Evolutionary conservation across 2,888 invertebrate genomes (phyloP).

Genomic region (Rhogogaster chlorosoma): DNA sequence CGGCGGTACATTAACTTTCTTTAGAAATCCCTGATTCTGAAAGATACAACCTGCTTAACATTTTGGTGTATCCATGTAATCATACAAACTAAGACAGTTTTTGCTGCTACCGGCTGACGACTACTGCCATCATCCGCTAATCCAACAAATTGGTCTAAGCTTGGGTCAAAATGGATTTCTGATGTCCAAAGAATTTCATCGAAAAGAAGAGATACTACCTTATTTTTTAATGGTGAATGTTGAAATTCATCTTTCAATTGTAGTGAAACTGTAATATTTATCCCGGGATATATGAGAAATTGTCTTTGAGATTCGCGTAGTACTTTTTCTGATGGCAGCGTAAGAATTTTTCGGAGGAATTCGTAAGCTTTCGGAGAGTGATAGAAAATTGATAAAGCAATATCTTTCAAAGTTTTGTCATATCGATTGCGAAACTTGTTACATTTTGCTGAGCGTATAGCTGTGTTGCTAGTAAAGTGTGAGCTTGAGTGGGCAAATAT

Average conservation of each 20-base stretch:
- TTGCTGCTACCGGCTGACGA: no score
- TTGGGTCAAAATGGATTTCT: no score
- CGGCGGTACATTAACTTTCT: neutral
- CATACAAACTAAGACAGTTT: no score
- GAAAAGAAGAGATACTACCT: slow-evolving; percentile 1
- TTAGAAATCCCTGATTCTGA: slow-evolving; percentile 34
- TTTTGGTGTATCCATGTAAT: no score
- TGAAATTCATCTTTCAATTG: neutral
- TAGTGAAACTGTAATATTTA: no score
- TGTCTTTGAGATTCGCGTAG: neutral
- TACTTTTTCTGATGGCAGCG: neutral
- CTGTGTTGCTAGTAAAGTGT: slow-evolving; percentile 1
- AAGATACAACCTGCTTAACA: no score
- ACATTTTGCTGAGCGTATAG: neutral
- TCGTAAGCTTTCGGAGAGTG: neutral
- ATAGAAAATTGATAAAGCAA: neutral
- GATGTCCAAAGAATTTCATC: no score
- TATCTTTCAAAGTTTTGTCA: neutral
- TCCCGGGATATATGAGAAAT: neutral
- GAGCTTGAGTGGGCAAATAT: neutral
- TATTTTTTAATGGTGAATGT: no score
- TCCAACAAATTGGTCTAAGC: no score
- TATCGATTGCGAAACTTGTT: neutral
- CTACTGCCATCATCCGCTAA: no score
- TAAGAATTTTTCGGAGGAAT: neutral